Evolutionary conservation across 2,797 vertebrate genomes (phyloP), one percentile per base, ranked within the genome.

Genomic region (Sebastes cheni): DNA sequence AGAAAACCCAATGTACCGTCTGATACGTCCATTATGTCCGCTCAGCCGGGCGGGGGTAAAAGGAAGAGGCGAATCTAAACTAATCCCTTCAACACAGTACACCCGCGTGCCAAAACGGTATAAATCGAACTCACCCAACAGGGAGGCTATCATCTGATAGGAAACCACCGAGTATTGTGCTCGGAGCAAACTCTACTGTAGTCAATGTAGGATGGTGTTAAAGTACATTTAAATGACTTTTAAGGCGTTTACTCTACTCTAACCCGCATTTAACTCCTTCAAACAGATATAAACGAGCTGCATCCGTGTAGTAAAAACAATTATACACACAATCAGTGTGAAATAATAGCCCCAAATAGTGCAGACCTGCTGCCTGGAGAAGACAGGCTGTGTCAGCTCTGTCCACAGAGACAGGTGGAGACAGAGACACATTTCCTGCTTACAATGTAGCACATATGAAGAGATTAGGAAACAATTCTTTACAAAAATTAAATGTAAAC

Each of bases 21-120:
- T 25, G 10, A n/a, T 27, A 29, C n/a, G 34, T 64, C 60, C 54
- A 74, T 80, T 81, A 65, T 86, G 56, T 73, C 27, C 3, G 5
- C n/a, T 6, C 18, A 50, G 67, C 50, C 79, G 89, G 90, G 91
- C 91, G 92, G 91, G 30, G 36, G 67, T 0, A 32, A 36, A 36
- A 12, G 4, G 20, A 68, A 13, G 7, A 32, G 3, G 4, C 16
- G 6, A n/a, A 14, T 61, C 3, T 29, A 22, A 16, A 36, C 14
- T 16, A 30, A n/a, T 67, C 0, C 12, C 1, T 68, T 69, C 34
- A 36, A 60, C n/a, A 29, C 18, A 3, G 50, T 32, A 2, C 58
- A 12, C 14, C 36, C 4, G 11, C 34, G 34, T 0, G 34, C 34
- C 34, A 36, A 36, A 12, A 36, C 11, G 77, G 77, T 0, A 0